These are phyloP conservation scores for Acanthisitta chloris DNA, from an alignment of 2,113 vertebrate genomes.

Conservation along the genomic window DNA sequence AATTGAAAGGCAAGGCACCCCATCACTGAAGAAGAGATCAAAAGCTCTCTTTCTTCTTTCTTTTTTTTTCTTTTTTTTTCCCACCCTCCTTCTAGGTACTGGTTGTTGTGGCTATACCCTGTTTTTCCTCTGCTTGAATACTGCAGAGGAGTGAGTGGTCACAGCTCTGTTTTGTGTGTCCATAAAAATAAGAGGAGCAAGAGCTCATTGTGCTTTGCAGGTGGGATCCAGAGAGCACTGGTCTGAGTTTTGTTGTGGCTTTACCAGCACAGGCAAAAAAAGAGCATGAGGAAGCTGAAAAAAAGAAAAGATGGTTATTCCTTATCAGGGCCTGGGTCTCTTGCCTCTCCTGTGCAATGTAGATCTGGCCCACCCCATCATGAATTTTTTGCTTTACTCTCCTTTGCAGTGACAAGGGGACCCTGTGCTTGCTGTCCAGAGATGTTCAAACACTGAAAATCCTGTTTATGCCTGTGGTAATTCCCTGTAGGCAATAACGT, in stretches of 20 bases:
- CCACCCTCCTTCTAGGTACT: not conserved
- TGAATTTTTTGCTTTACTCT: not conserved
- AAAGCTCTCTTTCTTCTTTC: not conserved
- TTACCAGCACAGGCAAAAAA: not conserved
- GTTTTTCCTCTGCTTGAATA: not conserved
- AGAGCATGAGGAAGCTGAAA: not conserved
- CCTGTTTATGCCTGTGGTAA: slow-evolving; percentile 53
- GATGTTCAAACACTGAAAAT: slow-evolving; percentile 14
- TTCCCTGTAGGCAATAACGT: slow-evolving; percentile 62
- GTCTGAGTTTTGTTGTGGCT: not conserved
- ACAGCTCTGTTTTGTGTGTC: not conserved
- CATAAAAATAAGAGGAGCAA: not conserved
- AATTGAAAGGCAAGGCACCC: not conserved
- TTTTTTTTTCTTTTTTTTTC: not conserved
- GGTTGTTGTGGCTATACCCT: not conserved
- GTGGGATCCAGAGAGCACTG: not conserved
- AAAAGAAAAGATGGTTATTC: not conserved
- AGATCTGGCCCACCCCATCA: not conserved
- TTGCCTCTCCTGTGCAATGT: not conserved
- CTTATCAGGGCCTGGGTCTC: not conserved
- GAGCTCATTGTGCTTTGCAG: not conserved
- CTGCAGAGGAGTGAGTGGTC: not conserved
- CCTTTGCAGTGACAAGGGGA: not conserved
- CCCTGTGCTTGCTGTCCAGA: not conserved
- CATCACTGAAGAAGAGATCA: not conserved